Evolutionary conservation across 2,888 invertebrate genomes (phyloP).

Genomic region (Ennomos erosarius): DNA sequence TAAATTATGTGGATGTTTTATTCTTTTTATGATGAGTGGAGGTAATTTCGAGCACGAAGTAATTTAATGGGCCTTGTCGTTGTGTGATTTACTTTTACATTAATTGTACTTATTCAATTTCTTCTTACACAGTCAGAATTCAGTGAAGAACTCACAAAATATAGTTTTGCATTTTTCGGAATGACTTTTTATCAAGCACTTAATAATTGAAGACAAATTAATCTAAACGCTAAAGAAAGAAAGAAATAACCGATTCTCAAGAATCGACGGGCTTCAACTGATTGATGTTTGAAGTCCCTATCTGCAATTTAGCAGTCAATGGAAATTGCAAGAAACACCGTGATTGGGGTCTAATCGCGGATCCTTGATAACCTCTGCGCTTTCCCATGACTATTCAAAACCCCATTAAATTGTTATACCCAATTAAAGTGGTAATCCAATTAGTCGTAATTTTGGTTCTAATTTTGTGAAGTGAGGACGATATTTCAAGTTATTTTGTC

Average conservation of each 20-base stretch:
- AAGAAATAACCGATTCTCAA: constrained; percentile 45
- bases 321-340: constrained; percentile 77
- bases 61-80: neutral
- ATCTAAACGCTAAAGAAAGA: constrained; percentile 34
- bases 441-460: constrained; percentile 37
- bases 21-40: neutral
- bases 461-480: constrained; percentile 42
- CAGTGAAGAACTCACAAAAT: too few species aligned
- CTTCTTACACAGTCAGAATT: too few species aligned
- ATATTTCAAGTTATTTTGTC: constrained; percentile 74
- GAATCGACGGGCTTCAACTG: constrained; percentile 54
- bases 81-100: neutral
- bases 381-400: constrained; percentile 80
- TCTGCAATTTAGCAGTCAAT: constrained; percentile 82
- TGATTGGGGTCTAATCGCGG: constrained; percentile 78
- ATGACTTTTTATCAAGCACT: neutral
- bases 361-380: constrained; percentile 61
- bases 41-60: constrained; percentile 19
- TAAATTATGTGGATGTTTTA: too few species aligned
- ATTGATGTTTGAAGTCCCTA: constrained; percentile 69
- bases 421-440: constrained; percentile 67
- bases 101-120: neutral
- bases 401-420: constrained; percentile 71
- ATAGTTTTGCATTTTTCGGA: neutral
- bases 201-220: constrained; percentile 18